Evolutionary conservation across 1,140 invertebrate species (phyloP).

Genomic region (Caerostris darwini): DNA sequence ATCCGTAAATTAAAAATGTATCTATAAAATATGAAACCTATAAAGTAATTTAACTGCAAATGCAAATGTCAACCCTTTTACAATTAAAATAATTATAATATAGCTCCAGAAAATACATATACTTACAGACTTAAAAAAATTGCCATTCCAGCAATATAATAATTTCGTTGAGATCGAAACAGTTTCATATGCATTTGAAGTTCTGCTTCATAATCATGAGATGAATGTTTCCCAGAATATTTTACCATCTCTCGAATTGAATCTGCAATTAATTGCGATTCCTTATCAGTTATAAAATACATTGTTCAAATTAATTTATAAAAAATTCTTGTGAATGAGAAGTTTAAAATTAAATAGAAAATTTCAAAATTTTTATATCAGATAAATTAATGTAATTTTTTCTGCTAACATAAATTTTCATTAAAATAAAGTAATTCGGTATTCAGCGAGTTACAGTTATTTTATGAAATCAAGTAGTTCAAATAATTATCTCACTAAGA

Average conservation of each 20-base stretch:
- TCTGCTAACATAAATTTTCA: too few relatives aligned
- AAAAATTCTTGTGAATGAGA: neutral
- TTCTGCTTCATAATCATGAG: slow-evolving; percentile 47
- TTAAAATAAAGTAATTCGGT: too few relatives aligned
- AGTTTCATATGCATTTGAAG: slow-evolving; percentile 53
- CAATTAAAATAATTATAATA: neutral
- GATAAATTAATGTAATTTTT: too few relatives aligned
- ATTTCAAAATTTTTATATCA: too few relatives aligned
- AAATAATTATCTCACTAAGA: too few relatives aligned
- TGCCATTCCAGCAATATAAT: slow-evolving; percentile 61
- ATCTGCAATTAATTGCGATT: slow-evolving; percentile 18
- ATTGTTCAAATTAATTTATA: neutral
- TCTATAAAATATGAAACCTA: neutral
- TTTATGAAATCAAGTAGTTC: too few relatives aligned
- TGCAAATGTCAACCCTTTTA: neutral
- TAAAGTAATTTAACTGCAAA: neutral
- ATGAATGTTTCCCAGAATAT: slow-evolving; percentile 20
- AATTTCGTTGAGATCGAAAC: slow-evolving; percentile 67
- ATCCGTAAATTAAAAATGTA: too few relatives aligned
- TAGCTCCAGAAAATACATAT: neutral
- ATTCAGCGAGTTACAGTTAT: too few relatives aligned
- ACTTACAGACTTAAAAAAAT: slow-evolving; percentile 65
- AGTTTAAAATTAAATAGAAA: too few relatives aligned
- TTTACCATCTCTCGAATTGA: slow-evolving; percentile 68
- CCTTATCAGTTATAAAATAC: too few relatives aligned